Evolutionary conservation across 1,140 invertebrate genomes (phyloP).

Genomic region (Triops cancriformis): DNA sequence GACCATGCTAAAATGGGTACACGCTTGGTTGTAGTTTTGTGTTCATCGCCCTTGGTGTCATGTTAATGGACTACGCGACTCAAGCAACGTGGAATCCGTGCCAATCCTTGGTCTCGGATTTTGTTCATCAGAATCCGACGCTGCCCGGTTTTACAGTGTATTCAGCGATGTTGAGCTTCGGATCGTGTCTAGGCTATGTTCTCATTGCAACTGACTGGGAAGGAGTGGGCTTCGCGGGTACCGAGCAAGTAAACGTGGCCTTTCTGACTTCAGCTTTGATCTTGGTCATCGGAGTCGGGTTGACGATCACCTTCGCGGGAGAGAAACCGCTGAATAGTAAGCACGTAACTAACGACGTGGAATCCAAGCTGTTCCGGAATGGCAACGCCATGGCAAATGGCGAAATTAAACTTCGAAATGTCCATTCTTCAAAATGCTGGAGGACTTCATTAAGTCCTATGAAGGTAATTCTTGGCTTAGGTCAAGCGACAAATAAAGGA

Average conservation of each 20-base stretch:
- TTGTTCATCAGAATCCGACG: conserved; percentile 36
- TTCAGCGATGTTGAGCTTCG: conserved; percentile 44
- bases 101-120: conserved; percentile 43
- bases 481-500: too few species aligned
- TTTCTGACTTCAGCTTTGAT: conserved; percentile 32
- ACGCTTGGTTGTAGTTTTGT: conserved; percentile 31
- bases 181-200: conserved; percentile 45
- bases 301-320: conserved; percentile 11
- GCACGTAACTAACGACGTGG: too few species aligned
- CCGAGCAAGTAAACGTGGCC: conserved; percentile 32
- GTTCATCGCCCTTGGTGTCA: conserved; percentile 39
- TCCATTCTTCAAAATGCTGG: too few species aligned
- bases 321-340: neutral
- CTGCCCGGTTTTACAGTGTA: conserved; percentile 43
- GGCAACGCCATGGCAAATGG: too few species aligned
- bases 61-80: conserved; percentile 44
- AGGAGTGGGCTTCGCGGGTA: conserved; percentile 27
- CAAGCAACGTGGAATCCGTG: conserved; percentile 45
- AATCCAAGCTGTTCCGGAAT: too few species aligned
- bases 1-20: neutral
- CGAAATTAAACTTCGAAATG: too few species aligned
- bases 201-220: conserved; percentile 45
- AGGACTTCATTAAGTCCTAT: too few species aligned
- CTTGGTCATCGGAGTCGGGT: conserved; percentile 31
- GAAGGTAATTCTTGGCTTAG: too few species aligned